A percentile compares a stretch with the other conserved stretches of the same genome.
Evolutionary conservation across 1,140 invertebrate species (phyloP).

Genomic region (Meloidogyne exigua): DNA sequence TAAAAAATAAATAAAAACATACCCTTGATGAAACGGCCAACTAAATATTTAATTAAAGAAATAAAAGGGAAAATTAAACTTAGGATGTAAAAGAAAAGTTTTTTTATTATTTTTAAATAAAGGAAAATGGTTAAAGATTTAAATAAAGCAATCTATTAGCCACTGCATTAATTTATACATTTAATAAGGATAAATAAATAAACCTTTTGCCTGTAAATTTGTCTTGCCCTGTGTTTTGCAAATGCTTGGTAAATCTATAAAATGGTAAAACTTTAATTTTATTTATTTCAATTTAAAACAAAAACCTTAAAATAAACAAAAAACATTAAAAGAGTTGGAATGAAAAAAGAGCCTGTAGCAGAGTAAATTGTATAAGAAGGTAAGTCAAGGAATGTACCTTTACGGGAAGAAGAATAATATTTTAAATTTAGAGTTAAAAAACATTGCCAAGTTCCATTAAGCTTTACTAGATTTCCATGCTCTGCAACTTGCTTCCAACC

Average conservation of each 20-base stretch:
- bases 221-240: constrained; percentile 61
- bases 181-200: too few species aligned
- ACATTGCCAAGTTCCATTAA: constrained; percentile 54
- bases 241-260: constrained; percentile 52
- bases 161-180: neutral
- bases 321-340: constrained; percentile 62
- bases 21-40: neutral
- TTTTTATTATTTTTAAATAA: neutral
- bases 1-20: neutral
- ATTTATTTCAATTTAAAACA: constrained; percentile 17
- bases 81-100: neutral
- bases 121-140: neutral
- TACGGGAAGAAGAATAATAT: neutral
- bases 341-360: constrained; percentile 64
- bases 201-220: constrained; percentile 64
- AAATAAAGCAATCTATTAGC: neutral
- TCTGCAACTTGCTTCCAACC: constrained; percentile 63
- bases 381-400: constrained; percentile 58
- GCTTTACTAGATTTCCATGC: constrained; percentile 50
- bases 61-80: neutral
- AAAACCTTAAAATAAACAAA: constrained; percentile 64
- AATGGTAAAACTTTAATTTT: neutral
- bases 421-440: neutral
- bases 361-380: constrained; percentile 61
- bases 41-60: neutral